These are phyloP conservation scores for Protobothrops flavoviridis DNA, from an alignment of 2,113 vertebrate genomes.

Conservation along the genomic window DNA sequence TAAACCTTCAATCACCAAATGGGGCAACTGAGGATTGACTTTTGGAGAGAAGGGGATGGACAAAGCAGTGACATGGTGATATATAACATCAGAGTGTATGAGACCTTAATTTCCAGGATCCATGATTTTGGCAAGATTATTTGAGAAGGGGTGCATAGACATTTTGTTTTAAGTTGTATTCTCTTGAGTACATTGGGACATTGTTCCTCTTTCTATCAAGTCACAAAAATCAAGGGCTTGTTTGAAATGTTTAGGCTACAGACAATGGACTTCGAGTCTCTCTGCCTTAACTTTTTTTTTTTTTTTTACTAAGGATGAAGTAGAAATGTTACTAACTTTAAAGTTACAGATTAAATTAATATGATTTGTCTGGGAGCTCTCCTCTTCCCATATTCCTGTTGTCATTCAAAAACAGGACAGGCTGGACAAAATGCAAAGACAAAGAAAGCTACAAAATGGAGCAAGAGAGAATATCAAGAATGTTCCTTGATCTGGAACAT, in stretches of 20 bases:
- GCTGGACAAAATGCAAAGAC: not conserved
- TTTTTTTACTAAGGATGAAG: too few relatives aligned
- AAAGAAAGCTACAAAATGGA: not conserved
- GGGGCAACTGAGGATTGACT: not conserved
- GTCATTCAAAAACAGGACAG: not conserved
- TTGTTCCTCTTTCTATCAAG: not conserved
- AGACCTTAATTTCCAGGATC: not conserved
- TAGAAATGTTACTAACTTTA: not conserved
- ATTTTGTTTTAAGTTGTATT: not conserved
- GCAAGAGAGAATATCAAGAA: not conserved
- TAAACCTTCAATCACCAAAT: not conserved
- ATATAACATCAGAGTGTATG: not conserved
- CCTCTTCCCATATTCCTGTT: not conserved
- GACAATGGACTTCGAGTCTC: not conserved
- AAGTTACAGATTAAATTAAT: not conserved
- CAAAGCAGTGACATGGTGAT: not conserved
- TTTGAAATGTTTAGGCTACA: not conserved
- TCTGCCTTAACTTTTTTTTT: not conserved
- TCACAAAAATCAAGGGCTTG: not conserved
- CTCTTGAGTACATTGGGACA: not conserved
- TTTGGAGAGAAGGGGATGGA: not conserved
- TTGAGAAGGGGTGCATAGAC: not conserved
- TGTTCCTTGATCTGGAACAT: not conserved
- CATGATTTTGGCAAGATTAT: not conserved
- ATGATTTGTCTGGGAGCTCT: not conserved